Conservation (phyloP, 2,113 vertebrate species). For the Chloebia gouldiae region DNA sequence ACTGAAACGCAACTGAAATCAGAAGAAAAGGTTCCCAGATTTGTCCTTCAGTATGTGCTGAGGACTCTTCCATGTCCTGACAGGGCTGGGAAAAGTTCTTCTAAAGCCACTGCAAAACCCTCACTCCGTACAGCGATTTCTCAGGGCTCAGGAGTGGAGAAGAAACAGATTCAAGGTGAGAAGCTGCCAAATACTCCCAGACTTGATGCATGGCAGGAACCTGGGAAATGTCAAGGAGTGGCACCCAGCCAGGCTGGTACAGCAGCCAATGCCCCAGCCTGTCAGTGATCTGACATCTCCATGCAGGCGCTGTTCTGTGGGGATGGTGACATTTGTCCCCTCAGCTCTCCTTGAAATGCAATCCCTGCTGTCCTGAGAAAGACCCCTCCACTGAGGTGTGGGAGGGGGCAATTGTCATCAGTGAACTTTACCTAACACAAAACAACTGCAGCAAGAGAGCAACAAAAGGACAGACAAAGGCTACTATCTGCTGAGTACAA, state of each 20-base stretch:
- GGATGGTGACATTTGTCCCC: background rate
- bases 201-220: background rate
- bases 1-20: background rate
- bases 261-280: background rate
- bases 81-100: background rate
- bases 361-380: background rate
- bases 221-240: background rate
- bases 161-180: background rate
- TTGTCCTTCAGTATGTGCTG: background rate
- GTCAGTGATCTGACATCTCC: background rate
- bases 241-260: background rate
- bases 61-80: background rate
- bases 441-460: background rate
- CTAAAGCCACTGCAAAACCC: background rate
- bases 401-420: background rate
- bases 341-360: fast-evolving
- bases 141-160: background rate
- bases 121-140: background rate
- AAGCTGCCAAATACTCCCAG: background rate
- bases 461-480: background rate
- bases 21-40: background rate
- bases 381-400: fast-evolving
- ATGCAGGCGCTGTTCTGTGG: background rate
- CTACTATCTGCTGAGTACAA: background rate
- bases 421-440: background rate